These are phyloP conservation scores for Cotesia congregata DNA, from an alignment of 2,888 invertebrate genomes.

Conservation along the genomic window DNA sequence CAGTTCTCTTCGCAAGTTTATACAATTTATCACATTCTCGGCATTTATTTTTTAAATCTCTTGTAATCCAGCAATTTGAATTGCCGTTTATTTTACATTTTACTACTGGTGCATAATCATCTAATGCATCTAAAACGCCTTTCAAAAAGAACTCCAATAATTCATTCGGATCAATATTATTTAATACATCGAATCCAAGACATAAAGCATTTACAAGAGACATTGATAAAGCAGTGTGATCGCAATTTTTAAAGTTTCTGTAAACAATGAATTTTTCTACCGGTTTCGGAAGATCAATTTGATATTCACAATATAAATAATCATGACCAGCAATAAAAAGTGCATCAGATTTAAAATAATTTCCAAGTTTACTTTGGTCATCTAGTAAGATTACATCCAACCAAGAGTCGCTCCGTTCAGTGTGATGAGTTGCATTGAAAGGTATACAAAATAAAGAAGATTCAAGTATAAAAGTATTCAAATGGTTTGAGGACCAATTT, in stretches of 20 bases:
- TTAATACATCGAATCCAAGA: not conserved
- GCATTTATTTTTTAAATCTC: not conserved
- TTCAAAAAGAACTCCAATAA: not conserved
- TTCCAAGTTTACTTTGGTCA: not conserved
- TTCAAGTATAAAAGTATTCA: not conserved
- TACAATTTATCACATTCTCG: not conserved
- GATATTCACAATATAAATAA: not conserved
- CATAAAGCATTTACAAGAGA: not conserved
- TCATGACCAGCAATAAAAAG: constrained; percentile 17
- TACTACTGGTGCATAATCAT: not conserved
- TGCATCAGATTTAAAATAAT: not conserved
- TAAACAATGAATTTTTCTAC: not conserved
- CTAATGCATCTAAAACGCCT: not conserved
- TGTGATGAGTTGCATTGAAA: constrained; percentile 1
- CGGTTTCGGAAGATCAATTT: not conserved
- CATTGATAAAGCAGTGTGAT: not conserved
- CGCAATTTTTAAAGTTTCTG: not conserved
- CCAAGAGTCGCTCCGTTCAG: constrained; percentile 7
- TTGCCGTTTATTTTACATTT: not conserved
- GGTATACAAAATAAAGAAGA: not conserved
- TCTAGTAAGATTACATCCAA: constrained; percentile 23
- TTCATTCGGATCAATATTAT: not conserved
- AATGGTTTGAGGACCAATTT: constrained; percentile 13
- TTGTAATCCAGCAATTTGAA: not conserved
- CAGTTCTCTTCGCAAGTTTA: not conserved